Base-by-base conservation (phyloP, 2,888 invertebrate genomes). In the Ypsolopha scabrella region DNA sequence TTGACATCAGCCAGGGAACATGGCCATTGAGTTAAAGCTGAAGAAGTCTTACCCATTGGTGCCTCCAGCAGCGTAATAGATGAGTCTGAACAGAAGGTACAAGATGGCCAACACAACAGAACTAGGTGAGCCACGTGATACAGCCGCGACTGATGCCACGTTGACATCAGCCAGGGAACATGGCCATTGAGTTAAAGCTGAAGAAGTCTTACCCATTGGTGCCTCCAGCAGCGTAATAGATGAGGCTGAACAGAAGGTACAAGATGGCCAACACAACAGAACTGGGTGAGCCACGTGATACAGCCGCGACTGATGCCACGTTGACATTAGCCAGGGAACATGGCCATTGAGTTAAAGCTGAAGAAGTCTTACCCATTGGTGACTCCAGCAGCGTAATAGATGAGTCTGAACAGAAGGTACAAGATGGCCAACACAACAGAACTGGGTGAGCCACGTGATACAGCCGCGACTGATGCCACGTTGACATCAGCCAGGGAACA, bases 261-360 rank as follows among this genome's bases (percentile, higher is more conserved):
- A 88, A 60, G 34, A 90, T 59, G 6, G 89, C 90, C n/a, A n/a
- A n/a, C n/a, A n/a, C 60, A 92, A 88, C 8, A 88, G 62, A 41
- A 92, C 69, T 0, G 91, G 87, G 75, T 91, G 90, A 78, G 89
- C 87, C 66, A 89, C 87, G 62, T 88, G 87, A 9, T 83, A 59
- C 11, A 79, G 43, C 39, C 90, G 87, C 13, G 91, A 81, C 6
- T 95, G 94, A 62, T 93, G 91, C n/a, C 90, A 89, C n/a, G 91
- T 89, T 44, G 92, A 74, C 55, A 90, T 79, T 58, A 94, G 70
- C 67, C 95, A 93, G 8, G 63, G 46, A 94, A 63, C 90, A 94
- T 93, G 62, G 93, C 75, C 45, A 92, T 69, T 8, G 93, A 91
- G 78, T 95, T 95, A n/a, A n/a, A n/a, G n/a, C n/a, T n/a, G n/a